A percentile compares a stretch with the other conserved stretches of the same genome.
phyloP scores from a whole-genome alignment of 2,113 vertebrate genomes.

The Panthera uncia region DNA sequence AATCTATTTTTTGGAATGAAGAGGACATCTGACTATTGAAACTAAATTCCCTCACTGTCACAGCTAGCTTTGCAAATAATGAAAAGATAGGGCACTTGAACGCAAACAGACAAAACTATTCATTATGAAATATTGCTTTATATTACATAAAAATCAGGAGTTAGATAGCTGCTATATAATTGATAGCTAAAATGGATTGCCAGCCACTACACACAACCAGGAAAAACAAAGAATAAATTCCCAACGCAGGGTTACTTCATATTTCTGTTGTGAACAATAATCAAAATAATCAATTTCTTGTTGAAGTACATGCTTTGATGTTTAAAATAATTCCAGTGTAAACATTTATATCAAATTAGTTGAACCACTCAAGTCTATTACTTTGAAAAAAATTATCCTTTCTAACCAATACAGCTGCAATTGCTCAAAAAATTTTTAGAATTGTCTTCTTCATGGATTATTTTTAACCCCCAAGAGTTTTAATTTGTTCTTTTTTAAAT shows the following conservation, averaged over 20 bases:
- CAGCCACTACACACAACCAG: background rate
- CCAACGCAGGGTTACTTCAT: background rate
- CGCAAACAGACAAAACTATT: slow-evolving; percentile 25
- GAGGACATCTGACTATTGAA: background rate
- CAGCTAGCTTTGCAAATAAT: slow-evolving; percentile 28
- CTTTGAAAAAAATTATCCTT: slow-evolving; percentile 40
- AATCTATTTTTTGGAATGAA: slow-evolving; percentile 29
- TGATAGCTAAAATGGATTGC: background rate
- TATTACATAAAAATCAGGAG: background rate
- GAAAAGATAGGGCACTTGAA: slow-evolving; percentile 8
- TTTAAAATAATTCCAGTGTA: background rate
- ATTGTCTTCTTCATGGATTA: background rate
- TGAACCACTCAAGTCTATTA: background rate
- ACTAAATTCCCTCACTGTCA: background rate
- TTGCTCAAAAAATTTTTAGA: background rate
- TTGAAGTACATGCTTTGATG: background rate
- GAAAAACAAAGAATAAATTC: slow-evolving; percentile 7
- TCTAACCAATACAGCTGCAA: background rate
- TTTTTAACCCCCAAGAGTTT: slow-evolving; percentile 2
- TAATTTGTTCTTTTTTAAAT: background rate
- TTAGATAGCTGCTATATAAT: slow-evolving; percentile 12
- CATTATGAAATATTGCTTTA: slow-evolving; percentile 43
- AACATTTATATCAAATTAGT: background rate
- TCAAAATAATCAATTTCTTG: background rate
- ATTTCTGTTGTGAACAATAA: background rate